Conservation (phyloP, 2,113 vertebrate genomes). For the Cynocephalus volans region DNA sequence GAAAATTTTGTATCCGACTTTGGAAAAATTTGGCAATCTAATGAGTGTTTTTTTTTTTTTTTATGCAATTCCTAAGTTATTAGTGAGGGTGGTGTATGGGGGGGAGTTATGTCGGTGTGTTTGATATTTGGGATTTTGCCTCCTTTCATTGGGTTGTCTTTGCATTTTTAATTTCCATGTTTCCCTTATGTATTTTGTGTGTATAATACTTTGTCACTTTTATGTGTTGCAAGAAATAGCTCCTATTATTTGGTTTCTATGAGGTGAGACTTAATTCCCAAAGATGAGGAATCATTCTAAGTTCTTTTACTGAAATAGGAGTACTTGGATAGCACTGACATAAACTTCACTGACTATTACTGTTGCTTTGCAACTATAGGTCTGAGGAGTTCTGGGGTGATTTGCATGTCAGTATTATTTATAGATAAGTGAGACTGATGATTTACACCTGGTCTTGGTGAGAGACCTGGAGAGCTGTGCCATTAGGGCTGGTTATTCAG, state of each 20-base stretch:
- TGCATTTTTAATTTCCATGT: neutral
- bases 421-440: neutral
- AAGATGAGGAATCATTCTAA: neutral
- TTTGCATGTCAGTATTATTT: neutral
- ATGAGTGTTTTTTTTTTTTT: neutral
- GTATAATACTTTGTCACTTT: neutral
- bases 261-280: neutral
- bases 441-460: neutral
- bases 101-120: neutral
- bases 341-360: neutral
- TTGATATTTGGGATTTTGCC: neutral
- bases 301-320: neutral
- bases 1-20: neutral
- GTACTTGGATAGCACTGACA: neutral
- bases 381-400: neutral
- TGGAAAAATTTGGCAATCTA: neutral
- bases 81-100: neutral
- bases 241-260: neutral
- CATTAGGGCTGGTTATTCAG: neutral
- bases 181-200: neutral
- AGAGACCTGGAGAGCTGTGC: neutral
- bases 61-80: neutral
- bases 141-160: constrained; percentile 11
- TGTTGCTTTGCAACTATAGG: neutral
- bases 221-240: neutral